These are phyloP conservation scores for Anas platyrhynchos DNA, from an alignment of 2,113 vertebrate genomes.

Conservation along the genomic window DNA sequence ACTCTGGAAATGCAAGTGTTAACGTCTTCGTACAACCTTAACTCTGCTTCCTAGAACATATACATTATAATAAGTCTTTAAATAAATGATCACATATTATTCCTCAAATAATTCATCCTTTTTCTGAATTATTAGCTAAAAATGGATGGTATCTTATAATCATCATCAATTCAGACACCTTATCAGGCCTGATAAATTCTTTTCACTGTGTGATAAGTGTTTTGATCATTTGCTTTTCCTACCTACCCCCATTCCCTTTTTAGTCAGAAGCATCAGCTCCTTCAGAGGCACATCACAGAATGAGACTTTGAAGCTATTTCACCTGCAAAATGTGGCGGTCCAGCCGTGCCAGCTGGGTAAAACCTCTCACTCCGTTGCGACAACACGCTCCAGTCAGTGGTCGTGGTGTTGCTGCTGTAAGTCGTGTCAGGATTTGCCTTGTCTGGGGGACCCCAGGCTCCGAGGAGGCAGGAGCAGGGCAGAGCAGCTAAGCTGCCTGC, in stretches of 20 bases:
- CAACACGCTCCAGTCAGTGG: neutral
- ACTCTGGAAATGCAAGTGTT: neutral
- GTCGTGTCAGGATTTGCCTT: neutral
- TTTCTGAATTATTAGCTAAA: conserved; percentile 53
- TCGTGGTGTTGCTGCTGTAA: neutral
- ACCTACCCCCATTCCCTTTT: neutral
- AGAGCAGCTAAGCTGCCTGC: no score
- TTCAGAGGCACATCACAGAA: neutral
- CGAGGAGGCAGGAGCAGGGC: neutral
- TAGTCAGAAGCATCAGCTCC: neutral
- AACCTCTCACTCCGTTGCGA: neutral
- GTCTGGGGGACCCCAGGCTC: neutral
- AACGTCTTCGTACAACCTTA: neutral
- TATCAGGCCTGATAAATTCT: conserved; percentile 1
- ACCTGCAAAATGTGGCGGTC: neutral
- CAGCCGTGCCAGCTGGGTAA: neutral
- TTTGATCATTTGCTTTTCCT: conserved; percentile 48
- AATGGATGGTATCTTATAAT: conserved; percentile 37
- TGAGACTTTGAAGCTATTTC: neutral
- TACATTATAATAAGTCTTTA: conserved; percentile 39
- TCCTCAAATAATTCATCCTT: conserved; percentile 57
- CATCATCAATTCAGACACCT: conserved; percentile 40
- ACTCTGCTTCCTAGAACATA: neutral
- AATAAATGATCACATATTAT: conserved; percentile 58
- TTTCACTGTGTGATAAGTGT: neutral